phyloP scores from a whole-genome alignment of 2,888 invertebrate genomes.

The Hemaris fuciformis region DNA sequence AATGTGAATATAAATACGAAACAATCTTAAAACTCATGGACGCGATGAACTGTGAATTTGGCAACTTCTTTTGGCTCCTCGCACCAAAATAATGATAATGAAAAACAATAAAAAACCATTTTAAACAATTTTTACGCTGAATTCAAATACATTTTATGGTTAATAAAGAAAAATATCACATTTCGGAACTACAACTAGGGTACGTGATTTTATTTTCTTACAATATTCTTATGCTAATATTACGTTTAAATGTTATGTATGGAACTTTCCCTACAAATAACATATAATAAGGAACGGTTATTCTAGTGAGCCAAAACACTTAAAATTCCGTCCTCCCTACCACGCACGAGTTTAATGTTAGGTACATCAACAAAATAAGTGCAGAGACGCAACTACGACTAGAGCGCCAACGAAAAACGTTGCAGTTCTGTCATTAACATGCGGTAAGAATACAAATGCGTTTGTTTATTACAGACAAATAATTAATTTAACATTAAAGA shows the following conservation, averaged over 20 bases:
- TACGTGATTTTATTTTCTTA: constrained; percentile 48
- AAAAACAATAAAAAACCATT: constrained; percentile 19
- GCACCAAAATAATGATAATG: constrained; percentile 56
- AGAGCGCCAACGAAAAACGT: constrained; percentile 45
- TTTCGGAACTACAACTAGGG: constrained; percentile 57
- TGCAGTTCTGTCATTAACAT: constrained; percentile 25
- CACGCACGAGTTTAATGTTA: constrained; percentile 26
- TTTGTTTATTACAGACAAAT: constrained; percentile 2
- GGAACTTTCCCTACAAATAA: constrained; percentile 43
- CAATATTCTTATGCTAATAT: constrained; percentile 36
- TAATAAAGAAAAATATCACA: constrained; percentile 64
- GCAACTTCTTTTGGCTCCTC: constrained; percentile 75
- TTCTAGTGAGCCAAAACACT: constrained; percentile 55
- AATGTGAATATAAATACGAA: constrained; percentile 37
- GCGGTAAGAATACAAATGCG: constrained; percentile 17
- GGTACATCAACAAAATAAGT: constrained; percentile 38
- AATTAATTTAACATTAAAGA: background rate
- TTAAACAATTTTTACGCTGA: constrained; percentile 12
- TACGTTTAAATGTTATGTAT: constrained; percentile 42
- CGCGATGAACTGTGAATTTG: constrained; percentile 66
- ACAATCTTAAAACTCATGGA: constrained; percentile 49
- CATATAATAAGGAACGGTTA: constrained; percentile 47
- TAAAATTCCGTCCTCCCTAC: constrained; percentile 33
- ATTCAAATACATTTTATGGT: constrained; percentile 9
- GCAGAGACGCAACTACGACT: constrained; percentile 43